Evolutionary conservation across 30 jellyfish, hydroid and myxozoan genomes (phyloP), one percentile per base, ranked within the genome.

Genomic region (Turritopsis dohrnii): DNA sequence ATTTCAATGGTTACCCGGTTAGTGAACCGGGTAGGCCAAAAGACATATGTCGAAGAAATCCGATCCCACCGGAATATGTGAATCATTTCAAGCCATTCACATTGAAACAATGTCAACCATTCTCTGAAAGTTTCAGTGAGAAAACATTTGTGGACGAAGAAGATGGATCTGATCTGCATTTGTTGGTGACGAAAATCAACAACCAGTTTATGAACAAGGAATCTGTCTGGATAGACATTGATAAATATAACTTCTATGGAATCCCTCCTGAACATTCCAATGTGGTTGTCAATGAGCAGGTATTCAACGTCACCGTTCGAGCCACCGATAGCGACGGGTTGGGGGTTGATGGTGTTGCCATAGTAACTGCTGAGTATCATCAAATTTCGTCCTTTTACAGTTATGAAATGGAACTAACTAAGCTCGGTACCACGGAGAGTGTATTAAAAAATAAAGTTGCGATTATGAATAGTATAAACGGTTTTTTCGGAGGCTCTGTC

Each of bases 231-330:
- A 72, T 87, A 19, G 80, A 89, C 77, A 90, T 89, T 13, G 84
- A 81, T 23, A 71, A 89, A 52, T 21, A 82, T 52, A 84, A 96
- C 95, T 73, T 91, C 4, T 76, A 53, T 17, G 75, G 27, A 21
- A 9, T 79, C 13, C 8, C 83, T 20, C 81, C 52, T 1, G 53
- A 79, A 4, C 81, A 29, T 25, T 21, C 29, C 18, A 20, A 25
- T 28, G 13, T 24, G 28, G 7, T 28, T 5, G 29, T 79, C 7
- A 79, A 52, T 8, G 53, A 79, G 16, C 26, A 52, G 7, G 91
- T 84, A 54, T 94, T 84, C 72, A 89, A 88, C 81, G 72, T 94
- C 7, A 94, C 99, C 18, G 79, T 94, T 22, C 85, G 99, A 82
- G 99, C 95, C 20, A 85, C 91, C 25, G 93, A 94, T 66, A 76